Evolutionary conservation across 2,797 vertebrate species (phyloP).

Genomic region (Neopelma chrysocephalum): DNA sequence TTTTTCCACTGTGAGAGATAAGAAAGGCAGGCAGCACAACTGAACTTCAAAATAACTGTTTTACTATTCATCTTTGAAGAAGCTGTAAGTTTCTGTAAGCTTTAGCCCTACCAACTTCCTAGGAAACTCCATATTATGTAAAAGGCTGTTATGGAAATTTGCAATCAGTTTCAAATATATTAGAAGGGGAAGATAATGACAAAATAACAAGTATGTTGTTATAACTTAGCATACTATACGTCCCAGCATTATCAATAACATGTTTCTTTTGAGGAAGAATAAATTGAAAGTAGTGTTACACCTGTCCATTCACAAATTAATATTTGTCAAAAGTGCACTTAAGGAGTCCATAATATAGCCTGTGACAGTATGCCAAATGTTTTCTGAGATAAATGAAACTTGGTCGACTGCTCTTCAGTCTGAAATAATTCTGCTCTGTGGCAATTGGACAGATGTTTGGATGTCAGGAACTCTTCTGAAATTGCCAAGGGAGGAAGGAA

Average conservation of each 20-base stretch:
- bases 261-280: background rate
- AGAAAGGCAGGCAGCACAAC: constrained; percentile 19
- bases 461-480: background rate
- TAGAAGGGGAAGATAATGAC: background rate
- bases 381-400: background rate
- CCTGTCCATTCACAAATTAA: background rate
- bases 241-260: background rate
- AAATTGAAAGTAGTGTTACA: background rate
- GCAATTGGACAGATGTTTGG: background rate
- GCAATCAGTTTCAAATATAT: background rate
- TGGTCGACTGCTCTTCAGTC: background rate
- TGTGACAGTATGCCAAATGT: background rate
- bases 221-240: background rate
- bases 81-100: background rate
- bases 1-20: constrained; percentile 18
- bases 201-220: background rate
- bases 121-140: background rate
- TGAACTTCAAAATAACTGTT: constrained; percentile 38
- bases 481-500: background rate
- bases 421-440: background rate
- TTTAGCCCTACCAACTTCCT: background rate
- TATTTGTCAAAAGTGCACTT: background rate
- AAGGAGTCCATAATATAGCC: background rate
- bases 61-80: constrained; percentile 7
- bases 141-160: background rate